Conservation (phyloP, 2,888 invertebrate species). For the Byasa hedistus region DNA sequence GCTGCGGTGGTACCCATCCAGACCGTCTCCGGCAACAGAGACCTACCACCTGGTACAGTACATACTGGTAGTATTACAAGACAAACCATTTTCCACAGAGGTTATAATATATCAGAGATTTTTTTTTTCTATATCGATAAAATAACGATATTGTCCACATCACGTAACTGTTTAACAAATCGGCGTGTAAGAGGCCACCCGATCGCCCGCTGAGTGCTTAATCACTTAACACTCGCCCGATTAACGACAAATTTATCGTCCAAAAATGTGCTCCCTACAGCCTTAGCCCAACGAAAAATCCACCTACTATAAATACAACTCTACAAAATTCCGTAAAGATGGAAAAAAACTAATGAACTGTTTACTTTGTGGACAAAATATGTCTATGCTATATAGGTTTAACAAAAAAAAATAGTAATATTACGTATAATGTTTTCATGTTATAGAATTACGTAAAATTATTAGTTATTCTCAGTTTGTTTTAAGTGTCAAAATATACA, state of each 20-base stretch:
- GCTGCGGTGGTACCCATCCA: too few relatives aligned
- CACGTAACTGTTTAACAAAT: slow-evolving; percentile 71
- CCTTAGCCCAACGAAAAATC: slow-evolving; percentile 13
- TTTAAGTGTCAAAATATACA: too few relatives aligned
- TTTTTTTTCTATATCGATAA: slow-evolving; percentile 12
- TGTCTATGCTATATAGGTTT: not conserved
- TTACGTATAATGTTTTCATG: not conserved
- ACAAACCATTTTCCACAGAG: too few relatives aligned
- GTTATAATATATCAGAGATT: not conserved
- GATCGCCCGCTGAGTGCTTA: slow-evolving; percentile 72
- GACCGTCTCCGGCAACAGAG: too few relatives aligned
- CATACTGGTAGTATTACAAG: too few relatives aligned
- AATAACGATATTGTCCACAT: slow-evolving; percentile 43
- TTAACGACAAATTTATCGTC: slow-evolving; percentile 70
- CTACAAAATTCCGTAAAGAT: not conserved
- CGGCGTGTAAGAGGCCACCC: slow-evolving; percentile 67
- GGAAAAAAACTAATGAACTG: not conserved
- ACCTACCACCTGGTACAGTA: too few relatives aligned
- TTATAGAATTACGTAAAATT: not conserved
- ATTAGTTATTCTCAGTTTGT: not conserved
- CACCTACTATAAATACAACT: not conserved
- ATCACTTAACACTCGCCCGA: slow-evolving; percentile 77
- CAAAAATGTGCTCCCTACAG: slow-evolving; percentile 46
- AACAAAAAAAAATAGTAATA: not conserved
- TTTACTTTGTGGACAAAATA: not conserved